phyloP scores from a whole-genome alignment of 2,113 vertebrate genomes.

The Gasterosteus aculeatus region DNA sequence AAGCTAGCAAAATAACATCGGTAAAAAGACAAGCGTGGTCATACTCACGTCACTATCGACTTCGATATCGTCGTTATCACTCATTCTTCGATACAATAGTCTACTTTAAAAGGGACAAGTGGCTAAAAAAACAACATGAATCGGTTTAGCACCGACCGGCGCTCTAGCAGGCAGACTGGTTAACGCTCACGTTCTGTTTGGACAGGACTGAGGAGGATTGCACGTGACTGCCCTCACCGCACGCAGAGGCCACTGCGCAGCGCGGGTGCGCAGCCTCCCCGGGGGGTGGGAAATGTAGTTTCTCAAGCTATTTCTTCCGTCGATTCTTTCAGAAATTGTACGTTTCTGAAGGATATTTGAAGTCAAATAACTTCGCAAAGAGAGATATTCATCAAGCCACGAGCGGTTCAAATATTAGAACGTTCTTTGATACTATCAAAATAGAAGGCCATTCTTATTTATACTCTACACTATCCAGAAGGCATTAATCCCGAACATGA shows the following conservation, averaged over 20 bases:
- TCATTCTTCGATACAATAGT: slow-evolving; percentile 88
- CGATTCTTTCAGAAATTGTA: not conserved
- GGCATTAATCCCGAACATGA: accelerated
- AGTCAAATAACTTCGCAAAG: accelerated
- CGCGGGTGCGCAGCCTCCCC: slow-evolving; percentile 23
- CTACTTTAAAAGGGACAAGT: slow-evolving; percentile 67
- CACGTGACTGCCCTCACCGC: slow-evolving; percentile 82
- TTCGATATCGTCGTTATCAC: slow-evolving; percentile 99
- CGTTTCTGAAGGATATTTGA: accelerated
- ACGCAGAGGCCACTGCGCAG: slow-evolving; percentile 31
- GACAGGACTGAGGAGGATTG: slow-evolving; percentile 67
- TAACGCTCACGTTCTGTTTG: slow-evolving; percentile 68
- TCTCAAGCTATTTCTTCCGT: accelerated
- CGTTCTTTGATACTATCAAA: accelerated
- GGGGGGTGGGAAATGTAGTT: slow-evolving; percentile 66
- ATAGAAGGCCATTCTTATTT: accelerated
- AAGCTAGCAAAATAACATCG: slow-evolving; percentile 46
- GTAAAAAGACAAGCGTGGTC: slow-evolving; percentile 5
- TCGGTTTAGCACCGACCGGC: slow-evolving; percentile 64
- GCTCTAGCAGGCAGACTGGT: slow-evolving; percentile 63
- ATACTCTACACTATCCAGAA: slow-evolving; percentile 68
- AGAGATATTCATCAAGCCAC: accelerated
- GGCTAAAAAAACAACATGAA: slow-evolving; percentile 80
- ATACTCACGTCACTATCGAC: slow-evolving; percentile 98
- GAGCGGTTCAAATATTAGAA: accelerated